Conservation (phyloP, 1,140 invertebrate genomes). For the Brachionus sp. region DNA sequence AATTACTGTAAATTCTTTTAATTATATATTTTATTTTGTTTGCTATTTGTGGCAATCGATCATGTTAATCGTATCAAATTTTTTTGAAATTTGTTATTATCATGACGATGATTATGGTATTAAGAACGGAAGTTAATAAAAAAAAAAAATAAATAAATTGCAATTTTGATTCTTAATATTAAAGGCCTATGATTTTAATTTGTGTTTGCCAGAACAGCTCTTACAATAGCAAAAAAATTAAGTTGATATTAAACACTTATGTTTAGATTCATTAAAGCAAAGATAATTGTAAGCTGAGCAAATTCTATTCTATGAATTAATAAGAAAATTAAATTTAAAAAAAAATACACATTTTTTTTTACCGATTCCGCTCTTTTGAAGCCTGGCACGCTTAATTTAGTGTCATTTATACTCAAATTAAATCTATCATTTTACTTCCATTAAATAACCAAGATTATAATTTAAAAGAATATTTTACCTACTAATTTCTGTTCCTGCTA, state of each 20-base stretch:
- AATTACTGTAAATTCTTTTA: slow-evolving; percentile 10
- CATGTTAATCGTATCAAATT: slow-evolving; percentile 43
- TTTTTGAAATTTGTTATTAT: slow-evolving; percentile 29
- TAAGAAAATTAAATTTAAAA: background rate
- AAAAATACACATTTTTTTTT: background rate
- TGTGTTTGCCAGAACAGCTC: background rate
- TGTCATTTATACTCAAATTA: slow-evolving; percentile 34
- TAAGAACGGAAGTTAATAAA: slow-evolving; percentile 30
- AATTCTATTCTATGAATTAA: background rate
- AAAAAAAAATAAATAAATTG: background rate
- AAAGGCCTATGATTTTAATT: background rate
- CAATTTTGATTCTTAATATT: slow-evolving; percentile 15
- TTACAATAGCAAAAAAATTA: slow-evolving; percentile 13
- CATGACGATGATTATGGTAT: slow-evolving; percentile 30
- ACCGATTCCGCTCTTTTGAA: background rate
- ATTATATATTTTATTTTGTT: slow-evolving; percentile 20
- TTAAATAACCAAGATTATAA: background rate
- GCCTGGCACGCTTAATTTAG: slow-evolving; percentile 24
- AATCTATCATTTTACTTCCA: background rate
- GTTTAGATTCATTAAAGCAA: slow-evolving; percentile 25
- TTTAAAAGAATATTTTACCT: background rate
- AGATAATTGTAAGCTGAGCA: slow-evolving; percentile 27
- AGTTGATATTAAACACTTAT: slow-evolving; percentile 30
- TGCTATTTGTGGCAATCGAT: slow-evolving; percentile 30
- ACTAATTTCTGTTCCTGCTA: background rate